These are phyloP conservation scores for Hypsopygia costalis DNA, from an alignment of 2,888 invertebrate species.

Conservation along the genomic window DNA sequence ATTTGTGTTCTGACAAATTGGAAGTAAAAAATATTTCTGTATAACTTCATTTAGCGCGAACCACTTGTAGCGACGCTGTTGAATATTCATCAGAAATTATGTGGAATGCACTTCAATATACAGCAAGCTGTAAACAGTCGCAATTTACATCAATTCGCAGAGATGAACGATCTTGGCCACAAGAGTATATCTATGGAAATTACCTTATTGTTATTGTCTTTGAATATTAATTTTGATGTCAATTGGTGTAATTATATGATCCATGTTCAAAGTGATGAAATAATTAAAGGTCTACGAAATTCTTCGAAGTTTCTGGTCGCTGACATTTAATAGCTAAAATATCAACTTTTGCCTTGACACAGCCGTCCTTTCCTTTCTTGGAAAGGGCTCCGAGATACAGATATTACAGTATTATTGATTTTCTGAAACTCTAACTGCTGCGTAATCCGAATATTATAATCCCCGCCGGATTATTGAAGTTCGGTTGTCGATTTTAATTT, in stretches of 20 bases:
- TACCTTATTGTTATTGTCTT: background rate
- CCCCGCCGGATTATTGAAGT: background rate
- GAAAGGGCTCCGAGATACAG: slow-evolving; percentile 1
- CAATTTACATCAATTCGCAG: background rate
- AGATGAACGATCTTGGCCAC: background rate
- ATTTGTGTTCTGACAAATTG: background rate
- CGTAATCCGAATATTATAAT: background rate
- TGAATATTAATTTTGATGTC: background rate
- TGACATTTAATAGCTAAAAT: slow-evolving; percentile 1
- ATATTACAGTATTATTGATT: slow-evolving; percentile 4
- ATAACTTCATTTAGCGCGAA: background rate
- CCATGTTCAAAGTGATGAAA: background rate
- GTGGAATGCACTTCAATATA: background rate
- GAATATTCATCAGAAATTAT: background rate
- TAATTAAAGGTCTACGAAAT: background rate
- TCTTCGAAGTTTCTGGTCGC: background rate
- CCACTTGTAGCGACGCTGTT: background rate
- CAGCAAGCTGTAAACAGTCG: background rate
- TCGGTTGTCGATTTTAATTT: background rate
- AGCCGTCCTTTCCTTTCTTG: slow-evolving; percentile 2
- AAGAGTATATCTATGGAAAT: background rate
- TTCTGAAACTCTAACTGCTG: background rate
- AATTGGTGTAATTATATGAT: background rate
- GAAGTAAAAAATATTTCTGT: background rate
- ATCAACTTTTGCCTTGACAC: slow-evolving; percentile 1